A percentile compares a stretch with the other conserved stretches of the same genome.
Evolutionary conservation across 2,113 vertebrate species (phyloP).

Genomic region (Osmerus mordax): DNA sequence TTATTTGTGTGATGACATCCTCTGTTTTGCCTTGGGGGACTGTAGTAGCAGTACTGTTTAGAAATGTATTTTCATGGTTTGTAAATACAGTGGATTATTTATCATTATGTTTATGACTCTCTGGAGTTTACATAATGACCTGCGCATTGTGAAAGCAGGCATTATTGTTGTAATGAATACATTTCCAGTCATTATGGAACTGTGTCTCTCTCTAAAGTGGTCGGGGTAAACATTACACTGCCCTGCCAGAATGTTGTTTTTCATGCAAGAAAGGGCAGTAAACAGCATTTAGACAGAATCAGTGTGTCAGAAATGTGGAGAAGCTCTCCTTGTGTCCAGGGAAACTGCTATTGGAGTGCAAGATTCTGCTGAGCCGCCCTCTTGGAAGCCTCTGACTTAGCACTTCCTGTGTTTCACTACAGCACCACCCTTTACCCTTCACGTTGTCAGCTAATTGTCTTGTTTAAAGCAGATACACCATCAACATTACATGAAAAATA

Average conservation of each 20-base stretch:
- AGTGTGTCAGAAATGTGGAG: too few relatives aligned
- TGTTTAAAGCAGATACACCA: too few relatives aligned
- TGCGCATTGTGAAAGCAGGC: conserved; percentile 20
- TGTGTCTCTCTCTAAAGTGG: conserved; percentile 5
- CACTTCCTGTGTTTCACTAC: too few relatives aligned
- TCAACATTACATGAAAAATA: too few relatives aligned
- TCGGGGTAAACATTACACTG: conserved; percentile 11
- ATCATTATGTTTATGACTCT: conserved; percentile 12
- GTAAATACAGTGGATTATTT: conserved; percentile 22
- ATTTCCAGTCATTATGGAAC: conserved; percentile 28
- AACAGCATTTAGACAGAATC: neutral
- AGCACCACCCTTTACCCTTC: too few relatives aligned
- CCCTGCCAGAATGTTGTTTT: conserved; percentile 2
- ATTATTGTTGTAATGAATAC: conserved; percentile 28
- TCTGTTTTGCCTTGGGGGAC: conserved; percentile 27
- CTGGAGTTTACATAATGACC: conserved; percentile 37
- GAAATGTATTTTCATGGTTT: conserved; percentile 10
- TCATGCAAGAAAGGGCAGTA: neutral
- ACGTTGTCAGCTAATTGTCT: too few relatives aligned
- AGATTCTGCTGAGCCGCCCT: too few relatives aligned
- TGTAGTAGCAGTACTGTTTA: conserved; percentile 17
- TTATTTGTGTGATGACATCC: conserved; percentile 32
- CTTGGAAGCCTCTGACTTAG: too few relatives aligned
- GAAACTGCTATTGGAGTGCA: too few relatives aligned
- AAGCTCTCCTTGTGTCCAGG: too few relatives aligned